Conservation (phyloP, 2,888 invertebrate species). For the Rhyacophila evoluta region DNA sequence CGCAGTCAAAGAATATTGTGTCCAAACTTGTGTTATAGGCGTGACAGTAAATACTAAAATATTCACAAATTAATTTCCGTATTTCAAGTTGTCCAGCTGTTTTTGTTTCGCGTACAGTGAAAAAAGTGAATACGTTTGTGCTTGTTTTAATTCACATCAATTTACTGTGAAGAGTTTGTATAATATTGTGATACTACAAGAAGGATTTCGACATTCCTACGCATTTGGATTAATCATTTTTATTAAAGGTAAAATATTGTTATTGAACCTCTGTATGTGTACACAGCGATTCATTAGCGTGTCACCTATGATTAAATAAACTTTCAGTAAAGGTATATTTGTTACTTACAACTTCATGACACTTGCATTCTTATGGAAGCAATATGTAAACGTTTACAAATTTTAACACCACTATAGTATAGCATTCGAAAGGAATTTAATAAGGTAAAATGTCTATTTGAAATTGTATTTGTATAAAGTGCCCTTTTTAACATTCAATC, state of each 20-base stretch:
- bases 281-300: background rate
- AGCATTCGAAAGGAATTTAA: background rate
- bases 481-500: background rate
- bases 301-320: background rate
- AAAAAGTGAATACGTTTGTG: slow-evolving; percentile 14
- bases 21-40: slow-evolving; percentile 16
- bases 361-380: background rate
- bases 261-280: background rate
- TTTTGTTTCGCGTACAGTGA: slow-evolving; percentile 5
- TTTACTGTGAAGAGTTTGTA: background rate
- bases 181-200: background rate
- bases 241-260: slow-evolving; percentile 7
- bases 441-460: background rate
- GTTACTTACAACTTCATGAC: background rate
- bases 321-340: background rate
- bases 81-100: slow-evolving; percentile 13
- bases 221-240: slow-evolving; percentile 10
- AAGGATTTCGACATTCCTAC: slow-evolving; percentile 7
- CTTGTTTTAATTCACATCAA: background rate
- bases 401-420: background rate
- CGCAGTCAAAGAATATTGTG: slow-evolving; percentile 40
- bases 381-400: slow-evolving; percentile 12
- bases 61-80: slow-evolving; percentile 17
- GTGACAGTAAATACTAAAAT: slow-evolving; percentile 30
- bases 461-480: background rate